A percentile compares a stretch with the other conserved stretches of the same genome.
phyloP scores from a whole-genome alignment of 2,113 vertebrate genomes.

The Varanus salvator region DNA sequence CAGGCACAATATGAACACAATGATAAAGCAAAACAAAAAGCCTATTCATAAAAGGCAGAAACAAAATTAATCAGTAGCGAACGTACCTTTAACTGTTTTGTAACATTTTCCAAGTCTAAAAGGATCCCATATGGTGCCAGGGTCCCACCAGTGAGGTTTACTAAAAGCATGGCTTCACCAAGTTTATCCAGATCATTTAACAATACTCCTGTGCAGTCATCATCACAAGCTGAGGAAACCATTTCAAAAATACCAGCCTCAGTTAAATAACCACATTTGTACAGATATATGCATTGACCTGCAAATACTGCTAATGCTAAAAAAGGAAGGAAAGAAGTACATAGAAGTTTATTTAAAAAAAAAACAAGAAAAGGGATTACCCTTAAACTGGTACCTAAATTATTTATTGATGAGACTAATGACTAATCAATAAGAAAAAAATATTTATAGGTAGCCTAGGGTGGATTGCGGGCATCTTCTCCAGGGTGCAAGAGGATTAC shows the following conservation, averaged over 20 bases:
- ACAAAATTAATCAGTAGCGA: not conserved
- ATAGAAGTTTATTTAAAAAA: not conserved
- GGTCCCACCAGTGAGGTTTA: constrained; percentile 81
- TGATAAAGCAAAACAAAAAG: not conserved
- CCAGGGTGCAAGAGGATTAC: no score
- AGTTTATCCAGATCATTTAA: constrained; percentile 82
- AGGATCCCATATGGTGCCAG: constrained; percentile 79
- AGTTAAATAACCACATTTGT: not conserved
- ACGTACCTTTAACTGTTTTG: constrained; percentile 80
- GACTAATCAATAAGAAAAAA: not conserved
- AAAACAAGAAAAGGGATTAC: not conserved
- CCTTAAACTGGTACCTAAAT: not conserved
- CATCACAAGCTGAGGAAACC: constrained; percentile 83
- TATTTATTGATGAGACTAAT: not conserved
- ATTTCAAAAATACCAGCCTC: constrained; percentile 21
- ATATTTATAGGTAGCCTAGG: no score
- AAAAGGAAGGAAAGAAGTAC: not conserved
- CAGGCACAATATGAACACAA: not conserved
- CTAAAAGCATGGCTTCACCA: constrained; percentile 64
- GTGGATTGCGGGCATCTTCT: no score
- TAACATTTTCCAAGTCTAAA: constrained; percentile 82
- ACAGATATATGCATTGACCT: not conserved
- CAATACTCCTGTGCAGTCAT: constrained; percentile 84
- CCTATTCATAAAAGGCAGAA: not conserved
- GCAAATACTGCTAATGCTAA: not conserved